A percentile compares a stretch with the other conserved stretches of the same genome.
Evolutionary conservation across 2,888 invertebrate species (phyloP).

Genomic region (Caenorhabditis sulstoni): DNA sequence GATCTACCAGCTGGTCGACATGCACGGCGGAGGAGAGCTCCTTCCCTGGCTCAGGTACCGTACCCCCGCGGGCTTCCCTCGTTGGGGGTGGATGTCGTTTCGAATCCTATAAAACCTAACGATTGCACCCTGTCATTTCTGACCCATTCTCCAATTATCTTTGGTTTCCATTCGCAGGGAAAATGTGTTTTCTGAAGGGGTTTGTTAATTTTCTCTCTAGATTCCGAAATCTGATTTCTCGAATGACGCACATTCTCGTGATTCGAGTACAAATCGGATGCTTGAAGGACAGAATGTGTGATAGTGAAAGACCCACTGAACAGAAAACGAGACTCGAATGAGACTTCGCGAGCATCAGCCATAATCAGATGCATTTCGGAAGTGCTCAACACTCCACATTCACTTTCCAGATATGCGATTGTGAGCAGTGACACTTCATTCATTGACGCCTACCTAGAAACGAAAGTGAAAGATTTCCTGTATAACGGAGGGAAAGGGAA

Average conservation of each 20-base stretch:
- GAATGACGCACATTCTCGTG: no score
- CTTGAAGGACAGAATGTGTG: no score
- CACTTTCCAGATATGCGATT: constrained; percentile 73
- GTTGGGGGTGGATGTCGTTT: constrained; percentile 68
- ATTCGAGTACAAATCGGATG: no score
- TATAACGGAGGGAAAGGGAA: constrained; percentile 95
- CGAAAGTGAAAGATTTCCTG: constrained; percentile 88
- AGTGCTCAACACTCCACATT: no score
- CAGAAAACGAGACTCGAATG: no score
- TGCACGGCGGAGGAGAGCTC: constrained; percentile 94
- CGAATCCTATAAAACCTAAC: constrained; percentile 79
- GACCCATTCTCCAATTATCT: constrained; percentile 5
- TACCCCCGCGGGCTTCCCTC: neutral
- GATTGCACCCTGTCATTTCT: no score
- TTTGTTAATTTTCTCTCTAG: no score
- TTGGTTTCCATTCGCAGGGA: neutral
- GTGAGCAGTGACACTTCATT: constrained; percentile 74
- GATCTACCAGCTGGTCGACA: constrained; percentile 85
- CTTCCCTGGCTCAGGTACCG: constrained; percentile 85
- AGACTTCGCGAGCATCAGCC: no score
- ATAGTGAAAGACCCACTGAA: no score
- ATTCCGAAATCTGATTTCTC: no score
- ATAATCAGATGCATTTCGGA: no score
- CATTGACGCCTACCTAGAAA: constrained; percentile 63
- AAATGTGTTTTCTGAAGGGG: neutral